Conservation (phyloP, 2,113 vertebrate species). For the Aplodontia rufa region DNA sequence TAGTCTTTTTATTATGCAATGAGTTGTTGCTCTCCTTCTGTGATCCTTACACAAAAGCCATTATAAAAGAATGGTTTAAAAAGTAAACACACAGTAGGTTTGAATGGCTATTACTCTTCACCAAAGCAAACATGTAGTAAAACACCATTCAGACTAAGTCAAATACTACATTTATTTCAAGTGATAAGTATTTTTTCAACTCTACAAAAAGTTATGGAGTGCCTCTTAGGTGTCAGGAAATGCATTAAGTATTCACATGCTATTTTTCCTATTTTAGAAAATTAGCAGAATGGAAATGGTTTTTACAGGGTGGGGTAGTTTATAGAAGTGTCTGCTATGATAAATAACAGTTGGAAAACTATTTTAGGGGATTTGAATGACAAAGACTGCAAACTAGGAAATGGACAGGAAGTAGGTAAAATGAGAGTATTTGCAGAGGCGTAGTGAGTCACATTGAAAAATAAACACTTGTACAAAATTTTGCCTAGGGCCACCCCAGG, state of each 20-base stretch:
- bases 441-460: neutral
- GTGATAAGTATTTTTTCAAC: neutral
- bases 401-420: slow-evolving; percentile 44
- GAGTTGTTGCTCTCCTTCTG: neutral
- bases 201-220: neutral
- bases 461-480: neutral
- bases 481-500: neutral
- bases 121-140: neutral
- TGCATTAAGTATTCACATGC: neutral
- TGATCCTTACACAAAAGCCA: neutral
- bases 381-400: neutral
- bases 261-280: neutral
- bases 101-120: neutral
- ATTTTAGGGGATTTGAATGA: slow-evolving; percentile 25
- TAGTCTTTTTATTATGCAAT: neutral
- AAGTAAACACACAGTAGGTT: neutral
- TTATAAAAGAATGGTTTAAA: neutral
- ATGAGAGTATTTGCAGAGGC: neutral
- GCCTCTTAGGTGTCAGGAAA: neutral
- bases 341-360: slow-evolving; percentile 38
- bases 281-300: neutral
- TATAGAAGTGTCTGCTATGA: neutral
- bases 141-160: slow-evolving; percentile 5
- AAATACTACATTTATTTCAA: neutral
- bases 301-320: neutral